Evolutionary conservation across 2,113 vertebrate genomes (phyloP).

Genomic region (Polyodon spathula): DNA sequence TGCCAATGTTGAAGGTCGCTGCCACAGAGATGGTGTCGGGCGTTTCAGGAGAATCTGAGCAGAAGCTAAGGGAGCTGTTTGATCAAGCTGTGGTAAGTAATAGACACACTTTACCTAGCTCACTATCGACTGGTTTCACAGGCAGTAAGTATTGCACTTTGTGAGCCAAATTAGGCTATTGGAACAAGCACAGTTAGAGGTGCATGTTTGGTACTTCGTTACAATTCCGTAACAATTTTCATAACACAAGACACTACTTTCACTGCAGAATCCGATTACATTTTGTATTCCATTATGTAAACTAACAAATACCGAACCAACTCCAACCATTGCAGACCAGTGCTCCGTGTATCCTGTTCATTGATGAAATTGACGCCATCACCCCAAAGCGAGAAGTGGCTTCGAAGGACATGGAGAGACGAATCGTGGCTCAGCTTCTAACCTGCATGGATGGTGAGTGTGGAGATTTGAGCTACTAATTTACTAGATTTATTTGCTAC

Average conservation of each 20-base stretch:
- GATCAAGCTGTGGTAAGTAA: conserved; percentile 79
- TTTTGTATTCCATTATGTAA: too few species aligned
- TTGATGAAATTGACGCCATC: conserved; percentile 96
- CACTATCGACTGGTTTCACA: too few species aligned
- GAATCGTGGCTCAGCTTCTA: conserved; percentile 91
- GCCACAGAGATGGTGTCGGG: conserved; percentile 91
- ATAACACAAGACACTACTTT: too few species aligned
- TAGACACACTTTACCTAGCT: not conserved
- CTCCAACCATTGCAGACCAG: conserved; percentile 44
- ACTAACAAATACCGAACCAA: too few species aligned
- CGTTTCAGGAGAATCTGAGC: conserved; percentile 91
- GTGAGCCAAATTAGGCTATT: too few species aligned
- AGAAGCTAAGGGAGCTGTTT: conserved; percentile 87
- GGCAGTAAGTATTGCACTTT: too few species aligned
- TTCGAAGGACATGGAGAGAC: conserved; percentile 95
- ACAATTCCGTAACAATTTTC: too few species aligned
- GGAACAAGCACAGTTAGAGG: too few species aligned
- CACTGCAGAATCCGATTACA: too few species aligned
- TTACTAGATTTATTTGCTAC: too few species aligned
- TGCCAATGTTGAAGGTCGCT: conserved; percentile 87
- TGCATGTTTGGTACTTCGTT: too few species aligned
- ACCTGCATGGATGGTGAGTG: conserved; percentile 91
- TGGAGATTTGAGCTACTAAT: too few species aligned
- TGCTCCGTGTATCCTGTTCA: conserved; percentile 86
- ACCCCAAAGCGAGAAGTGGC: conserved; percentile 91